Base-by-base conservation (phyloP, 2,888 invertebrate species). In the Plebejus argus region DNA sequence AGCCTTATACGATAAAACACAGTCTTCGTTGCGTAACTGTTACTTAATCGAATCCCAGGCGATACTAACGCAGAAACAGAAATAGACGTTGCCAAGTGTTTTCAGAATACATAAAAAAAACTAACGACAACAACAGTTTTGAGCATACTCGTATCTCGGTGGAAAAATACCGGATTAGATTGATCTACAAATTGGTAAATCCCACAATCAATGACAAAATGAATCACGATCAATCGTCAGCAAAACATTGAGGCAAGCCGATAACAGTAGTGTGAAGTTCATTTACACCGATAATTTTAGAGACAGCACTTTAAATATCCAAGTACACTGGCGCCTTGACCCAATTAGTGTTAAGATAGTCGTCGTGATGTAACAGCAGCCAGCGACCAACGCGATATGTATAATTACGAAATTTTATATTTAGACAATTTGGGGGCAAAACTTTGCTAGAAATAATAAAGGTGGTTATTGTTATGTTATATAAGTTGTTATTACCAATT, bases 321-420 rank as follows among this genome's bases (percentile, higher is more conserved):
- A 74, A 74, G 23, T 74, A 28, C 74, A 74, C 23, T 39, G 56
- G n/a, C 45, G 72, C 77, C 77, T 74, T 77, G 72, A 72, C 77
- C 77, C 58, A 77, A 77, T 77, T 77, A 56, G 28, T 39, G 58
- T 66, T 56, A 72, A 58, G 77, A 77, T 23, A 71, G 77, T 28
- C 72, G 77, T 5, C 71, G 77, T 72, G 77, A 77, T 77, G 77
- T 77, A 77, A 77, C 45, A 66, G 66, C 61, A 45, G 23, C 8
- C 28, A 53, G 8, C 72, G 77, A 35, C 58, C 56, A 76, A 76
- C 76, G 76, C 33, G 66, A 23, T 70, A 45, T 33, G 49, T 53
- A 20, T 20, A 20, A 28, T 56, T 20, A 53, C 56, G 18, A 76
- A 56, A 49, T 49, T 39, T 49, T 53, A 53, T 58, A 76, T 76